Base-by-base conservation (phyloP, 2,797 vertebrate genomes). In the Esox lucius region DNA sequence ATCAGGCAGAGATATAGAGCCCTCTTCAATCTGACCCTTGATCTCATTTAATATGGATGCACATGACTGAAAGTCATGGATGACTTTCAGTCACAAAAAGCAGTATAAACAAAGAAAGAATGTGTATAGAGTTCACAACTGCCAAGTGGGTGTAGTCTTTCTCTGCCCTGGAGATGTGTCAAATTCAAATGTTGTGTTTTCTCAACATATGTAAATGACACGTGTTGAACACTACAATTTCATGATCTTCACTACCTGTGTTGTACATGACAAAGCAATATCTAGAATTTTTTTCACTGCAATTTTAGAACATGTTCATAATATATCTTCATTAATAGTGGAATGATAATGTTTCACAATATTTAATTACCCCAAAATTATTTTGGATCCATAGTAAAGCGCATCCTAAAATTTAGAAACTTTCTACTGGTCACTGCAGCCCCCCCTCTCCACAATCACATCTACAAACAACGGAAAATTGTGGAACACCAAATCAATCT, bases 201-300 rank as follows among this genome's bases (percentile, higher is more conserved):
- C 2, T 2, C 8, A 17, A n/a, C 61, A 64, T 64, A 11, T 28
- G 46, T 22, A 61, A 79, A 79, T 49, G 74, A 22, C 53, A 73
- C 65, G 35, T 26, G n/a, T 22, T 28, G 26, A 64, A 64, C 1
- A 62, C 24, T 28, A 56, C 53, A 56, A 56, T n/a, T 56, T 22
- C 53, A 6, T 56, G 5, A 56, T 42, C 8, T 8, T 22, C n/a
- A 56, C 53, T 56, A n/a, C 53, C 53, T 56, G 53, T 56, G 53
- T 11, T 5, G 53, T 56, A 9, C 16, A 56, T 2, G 6, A 22
- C 53, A 56, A 56, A 56, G n/a, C n/a, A 42, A 42, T 42, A 42
- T 42, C 39, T 42, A 42, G 39, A 42, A 42, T 42, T 42, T 42
- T 6, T 39, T 42, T 42, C 39, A 42, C 39, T 3, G 39, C 9